Percentiles rank a stretch among this genome's conserved stretches.
These are phyloP conservation scores for Semaprochilodus insignis DNA, from an alignment of 2,797 vertebrate genomes.

Conservation along the genomic window DNA sequence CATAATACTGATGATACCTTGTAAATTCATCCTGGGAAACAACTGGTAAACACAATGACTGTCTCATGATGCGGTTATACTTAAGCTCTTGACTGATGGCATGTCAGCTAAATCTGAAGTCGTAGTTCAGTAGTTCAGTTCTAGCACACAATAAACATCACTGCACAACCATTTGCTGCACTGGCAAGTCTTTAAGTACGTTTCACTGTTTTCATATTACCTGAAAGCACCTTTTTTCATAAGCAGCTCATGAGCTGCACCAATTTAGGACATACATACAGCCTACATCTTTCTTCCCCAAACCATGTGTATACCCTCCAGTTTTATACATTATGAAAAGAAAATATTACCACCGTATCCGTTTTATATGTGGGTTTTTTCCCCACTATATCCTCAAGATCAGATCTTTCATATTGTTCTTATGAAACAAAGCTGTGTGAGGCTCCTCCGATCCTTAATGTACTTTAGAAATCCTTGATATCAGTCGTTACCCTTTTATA, in stretches of 20 bases:
- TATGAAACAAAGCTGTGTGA: conserved; percentile 22
- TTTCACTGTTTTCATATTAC: background rate
- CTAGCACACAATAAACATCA: background rate
- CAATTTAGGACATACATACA: conserved; percentile 7
- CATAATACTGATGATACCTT: background rate
- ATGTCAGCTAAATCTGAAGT: background rate
- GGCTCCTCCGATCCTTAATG: conserved; percentile 16
- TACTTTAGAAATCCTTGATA: conserved; percentile 30
- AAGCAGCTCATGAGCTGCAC: background rate
- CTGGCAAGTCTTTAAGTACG: background rate
- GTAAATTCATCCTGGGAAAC: background rate
- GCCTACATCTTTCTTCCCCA: conserved; percentile 14
- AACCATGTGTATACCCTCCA: conserved; percentile 30
- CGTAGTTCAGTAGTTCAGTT: background rate
- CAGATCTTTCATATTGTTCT: conserved; percentile 40
- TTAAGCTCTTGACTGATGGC: background rate
- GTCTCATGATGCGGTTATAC: background rate
- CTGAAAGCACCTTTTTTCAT: background rate
- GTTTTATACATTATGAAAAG: conserved; percentile 49
- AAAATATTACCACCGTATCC: conserved; percentile 40
- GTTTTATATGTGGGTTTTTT: conserved; percentile 39
- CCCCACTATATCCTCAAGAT: conserved; percentile 41
- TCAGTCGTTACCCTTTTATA: conserved; percentile 17
- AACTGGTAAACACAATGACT: background rate
- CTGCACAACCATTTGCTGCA: background rate